Evolutionary conservation across 2,888 invertebrate species (phyloP), one percentile per base, ranked within the genome.

Genomic region (Lepidocyrtoides sp.): DNA sequence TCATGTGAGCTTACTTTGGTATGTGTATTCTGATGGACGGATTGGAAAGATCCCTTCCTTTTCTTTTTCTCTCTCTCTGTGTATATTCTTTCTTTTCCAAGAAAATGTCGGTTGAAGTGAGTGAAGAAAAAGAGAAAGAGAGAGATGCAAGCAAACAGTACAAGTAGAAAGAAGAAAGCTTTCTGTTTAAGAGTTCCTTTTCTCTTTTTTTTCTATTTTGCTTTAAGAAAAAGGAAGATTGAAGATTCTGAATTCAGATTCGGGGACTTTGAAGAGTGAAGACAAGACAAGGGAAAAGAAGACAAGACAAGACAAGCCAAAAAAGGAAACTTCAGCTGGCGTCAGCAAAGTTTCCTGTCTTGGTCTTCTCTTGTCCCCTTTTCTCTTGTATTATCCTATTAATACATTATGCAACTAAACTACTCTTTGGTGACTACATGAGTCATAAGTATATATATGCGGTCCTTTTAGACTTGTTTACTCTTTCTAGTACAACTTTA

Each of bases 311-410:
- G 89, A 79, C 79, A 82, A 89, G n/a, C n/a, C n/a, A n/a, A n/a
- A n/a, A n/a, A 75, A 89, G 89, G 83, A 89, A 89, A 89, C 83
- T 89, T 89, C 89, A 89, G 89, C 89, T 89, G 89, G 89, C 89
- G 89, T 89, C 89, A 89, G 89, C 89, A 89, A 83, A 89, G 83
- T 89, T 89, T 89, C 89, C 89, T 89, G 89, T 89, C 89, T 83
- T 89, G 89, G 89, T 66, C n/a, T 69, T 41, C 12, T 12, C n/a
- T 41, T 83, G 72, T 72, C 77, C 75, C 89, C 32, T 89, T 88
- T 69, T 48, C 89, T 7, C 48, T 72, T 72, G 44, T 48, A 48
- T 17, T 72, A 72, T 44, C 72, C 29, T 79, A 79, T 79, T 79
- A 79, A 79, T 54, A 79, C n/a, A 79, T 54, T 79, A 54, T 36